Evolutionary conservation across 2,113 vertebrate species (phyloP).

Genomic region (Neopipo cinnamomea): DNA sequence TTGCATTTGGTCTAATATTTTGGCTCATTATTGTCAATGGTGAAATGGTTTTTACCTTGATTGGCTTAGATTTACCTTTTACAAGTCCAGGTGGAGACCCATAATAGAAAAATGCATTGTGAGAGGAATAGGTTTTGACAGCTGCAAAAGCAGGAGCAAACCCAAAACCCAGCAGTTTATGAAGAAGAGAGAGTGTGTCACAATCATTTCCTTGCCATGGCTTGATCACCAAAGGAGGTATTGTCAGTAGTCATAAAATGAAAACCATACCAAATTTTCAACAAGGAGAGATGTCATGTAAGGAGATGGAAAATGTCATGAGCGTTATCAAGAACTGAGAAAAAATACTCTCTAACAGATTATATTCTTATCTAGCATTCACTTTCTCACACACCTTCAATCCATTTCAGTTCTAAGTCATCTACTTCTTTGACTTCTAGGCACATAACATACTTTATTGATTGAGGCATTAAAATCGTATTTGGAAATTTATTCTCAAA

Average conservation of each 20-base stretch:
- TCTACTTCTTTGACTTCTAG: background rate
- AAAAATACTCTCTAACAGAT: background rate
- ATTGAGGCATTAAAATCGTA: background rate
- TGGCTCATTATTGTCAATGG: background rate
- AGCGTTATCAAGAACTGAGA: background rate
- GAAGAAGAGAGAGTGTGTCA: background rate
- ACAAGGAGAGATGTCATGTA: background rate
- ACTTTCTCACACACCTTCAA: background rate
- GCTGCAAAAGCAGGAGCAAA: background rate
- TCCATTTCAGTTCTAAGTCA: background rate
- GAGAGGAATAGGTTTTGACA: background rate
- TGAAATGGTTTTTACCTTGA: background rate
- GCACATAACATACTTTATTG: background rate
- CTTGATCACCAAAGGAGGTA: background rate
- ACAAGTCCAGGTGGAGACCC: background rate
- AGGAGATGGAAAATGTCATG: background rate
- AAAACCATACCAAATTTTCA: background rate
- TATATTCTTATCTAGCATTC: background rate
- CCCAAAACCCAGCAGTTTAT: background rate
- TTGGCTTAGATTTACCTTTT: background rate
- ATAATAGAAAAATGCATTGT: background rate
- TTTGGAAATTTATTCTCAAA: conserved; percentile 3
- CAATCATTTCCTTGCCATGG: background rate
- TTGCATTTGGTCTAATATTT: background rate
- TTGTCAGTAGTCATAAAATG: background rate